Percentiles rank a stretch among this genome's conserved stretches.
These are phyloP conservation scores for Andrena camellia DNA, from an alignment of 2,888 invertebrate genomes.

Conservation along the genomic window DNA sequence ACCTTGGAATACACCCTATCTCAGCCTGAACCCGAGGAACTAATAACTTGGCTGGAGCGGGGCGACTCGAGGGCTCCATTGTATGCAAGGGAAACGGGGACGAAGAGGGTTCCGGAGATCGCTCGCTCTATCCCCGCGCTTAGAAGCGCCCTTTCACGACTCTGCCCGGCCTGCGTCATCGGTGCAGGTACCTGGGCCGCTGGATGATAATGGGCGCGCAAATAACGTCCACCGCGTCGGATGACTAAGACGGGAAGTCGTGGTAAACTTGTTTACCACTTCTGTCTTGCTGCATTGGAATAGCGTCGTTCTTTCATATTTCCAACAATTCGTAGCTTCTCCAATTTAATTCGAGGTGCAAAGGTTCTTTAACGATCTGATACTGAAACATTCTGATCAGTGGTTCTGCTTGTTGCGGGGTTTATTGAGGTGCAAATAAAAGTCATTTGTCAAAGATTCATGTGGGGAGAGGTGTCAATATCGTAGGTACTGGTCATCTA, in stretches of 20 bases:
- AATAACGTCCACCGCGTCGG: slow-evolving; percentile 24
- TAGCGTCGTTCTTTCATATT: no score
- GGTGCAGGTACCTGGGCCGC: slow-evolving; percentile 39
- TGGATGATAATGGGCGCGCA: slow-evolving; percentile 43
- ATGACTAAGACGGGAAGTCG: slow-evolving; percentile 15
- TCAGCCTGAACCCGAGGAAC: slow-evolving; percentile 10
- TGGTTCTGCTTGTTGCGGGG: no score
- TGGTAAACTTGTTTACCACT: slow-evolving; percentile 27
- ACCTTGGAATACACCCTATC: slow-evolving; percentile 12
- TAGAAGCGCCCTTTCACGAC: slow-evolving; percentile 36
- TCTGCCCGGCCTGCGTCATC: slow-evolving; percentile 39
- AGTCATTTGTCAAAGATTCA: no score
- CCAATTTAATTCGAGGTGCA: no score
- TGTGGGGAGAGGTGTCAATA: no score
- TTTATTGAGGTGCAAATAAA: no score
- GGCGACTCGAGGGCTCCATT: slow-evolving; percentile 32
- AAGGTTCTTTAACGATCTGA: no score
- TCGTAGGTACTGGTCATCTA: no score
- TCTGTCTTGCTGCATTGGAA: background rate
- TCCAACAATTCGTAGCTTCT: no score
- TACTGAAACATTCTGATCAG: no score
- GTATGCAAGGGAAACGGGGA: slow-evolving; percentile 38
- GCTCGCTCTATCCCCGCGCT: background rate
- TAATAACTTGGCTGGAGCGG: slow-evolving; percentile 39
- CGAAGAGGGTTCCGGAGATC: slow-evolving; percentile 29